Conservation (phyloP, 2,888 invertebrate species). For the Deladenus siricidicola region DNA sequence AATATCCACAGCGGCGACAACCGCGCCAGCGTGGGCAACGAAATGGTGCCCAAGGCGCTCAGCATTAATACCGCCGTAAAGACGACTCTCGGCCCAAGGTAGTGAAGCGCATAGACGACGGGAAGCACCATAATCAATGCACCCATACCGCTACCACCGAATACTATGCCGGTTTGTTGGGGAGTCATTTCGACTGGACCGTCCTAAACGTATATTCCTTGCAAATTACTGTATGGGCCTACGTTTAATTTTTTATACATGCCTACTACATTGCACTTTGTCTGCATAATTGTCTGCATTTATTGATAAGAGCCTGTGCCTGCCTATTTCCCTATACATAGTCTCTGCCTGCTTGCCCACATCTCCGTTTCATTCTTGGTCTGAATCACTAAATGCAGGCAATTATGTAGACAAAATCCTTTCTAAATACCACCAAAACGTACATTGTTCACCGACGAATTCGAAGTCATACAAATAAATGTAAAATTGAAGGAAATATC, state of each 20-base stretch:
- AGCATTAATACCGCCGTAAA: constrained; percentile 21
- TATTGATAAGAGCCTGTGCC: too few species aligned
- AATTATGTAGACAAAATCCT: too few species aligned
- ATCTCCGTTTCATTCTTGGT: too few species aligned
- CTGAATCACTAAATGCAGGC: too few species aligned
- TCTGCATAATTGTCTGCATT: too few species aligned
- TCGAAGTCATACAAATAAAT: constrained; percentile 37
- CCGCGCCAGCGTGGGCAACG: constrained; percentile 16
- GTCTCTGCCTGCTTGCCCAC: too few species aligned
- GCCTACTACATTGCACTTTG: too few species aligned
- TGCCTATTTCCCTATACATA: too few species aligned
- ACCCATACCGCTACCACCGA: constrained; percentile 2
- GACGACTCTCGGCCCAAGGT: constrained; percentile 19
- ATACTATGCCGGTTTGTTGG: neutral
- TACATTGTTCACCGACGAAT: constrained; percentile 23
- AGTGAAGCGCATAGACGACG: constrained; percentile 15
- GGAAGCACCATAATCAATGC: constrained; percentile 23
- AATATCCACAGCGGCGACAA: constrained; percentile 16
- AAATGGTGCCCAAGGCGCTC: constrained; percentile 26
- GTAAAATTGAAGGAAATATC: constrained; percentile 37
- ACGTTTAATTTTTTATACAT: too few species aligned
- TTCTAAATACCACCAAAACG: too few species aligned
- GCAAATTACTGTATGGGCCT: too few species aligned
- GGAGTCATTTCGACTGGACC: neutral
- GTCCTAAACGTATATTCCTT: too few species aligned